These are phyloP conservation scores for Pollicipes pollicipes DNA, from an alignment of 1,140 invertebrate genomes.

Conservation along the genomic window DNA sequence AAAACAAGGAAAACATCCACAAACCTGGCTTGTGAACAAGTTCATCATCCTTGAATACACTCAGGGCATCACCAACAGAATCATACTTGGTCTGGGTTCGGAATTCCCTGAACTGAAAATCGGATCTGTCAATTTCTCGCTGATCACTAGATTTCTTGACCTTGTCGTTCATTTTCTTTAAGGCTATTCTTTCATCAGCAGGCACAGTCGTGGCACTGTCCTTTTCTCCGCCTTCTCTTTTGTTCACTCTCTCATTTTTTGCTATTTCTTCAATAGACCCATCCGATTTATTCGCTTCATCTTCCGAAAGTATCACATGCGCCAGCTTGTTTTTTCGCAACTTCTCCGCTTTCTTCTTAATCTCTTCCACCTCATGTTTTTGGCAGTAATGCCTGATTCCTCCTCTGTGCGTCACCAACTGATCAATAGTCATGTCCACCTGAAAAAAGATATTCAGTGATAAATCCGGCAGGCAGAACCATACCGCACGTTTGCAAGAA, in stretches of 20 bases:
- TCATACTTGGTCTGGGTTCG: conserved; percentile 29
- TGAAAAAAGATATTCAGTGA: too few species aligned
- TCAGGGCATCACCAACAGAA: conserved; percentile 31
- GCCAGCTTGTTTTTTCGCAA: not conserved
- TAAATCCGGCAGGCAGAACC: too few species aligned
- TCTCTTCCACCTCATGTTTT: not conserved
- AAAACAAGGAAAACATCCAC: too few species aligned
- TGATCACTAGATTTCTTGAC: too few species aligned
- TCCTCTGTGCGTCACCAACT: not conserved
- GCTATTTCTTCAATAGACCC: too few species aligned
- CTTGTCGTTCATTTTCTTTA: too few species aligned
- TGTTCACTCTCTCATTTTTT: not conserved
- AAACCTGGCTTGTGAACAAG: conserved; percentile 39
- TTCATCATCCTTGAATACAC: conserved; percentile 41
- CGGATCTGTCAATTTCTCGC: too few species aligned
- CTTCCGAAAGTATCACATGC: not conserved
- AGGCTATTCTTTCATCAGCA: too few species aligned
- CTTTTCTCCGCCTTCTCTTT: not conserved
- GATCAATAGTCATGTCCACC: not conserved
- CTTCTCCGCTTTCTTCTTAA: not conserved
- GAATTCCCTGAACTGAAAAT: conserved; percentile 25
- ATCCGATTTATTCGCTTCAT: not conserved
- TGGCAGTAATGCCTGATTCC: not conserved
- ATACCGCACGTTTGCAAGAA: too few species aligned
- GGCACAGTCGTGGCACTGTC: not conserved